Conservation (phyloP, 30 jellyfish, hydroid and myxozoan species). For the Hydra vulgaris region DNA sequence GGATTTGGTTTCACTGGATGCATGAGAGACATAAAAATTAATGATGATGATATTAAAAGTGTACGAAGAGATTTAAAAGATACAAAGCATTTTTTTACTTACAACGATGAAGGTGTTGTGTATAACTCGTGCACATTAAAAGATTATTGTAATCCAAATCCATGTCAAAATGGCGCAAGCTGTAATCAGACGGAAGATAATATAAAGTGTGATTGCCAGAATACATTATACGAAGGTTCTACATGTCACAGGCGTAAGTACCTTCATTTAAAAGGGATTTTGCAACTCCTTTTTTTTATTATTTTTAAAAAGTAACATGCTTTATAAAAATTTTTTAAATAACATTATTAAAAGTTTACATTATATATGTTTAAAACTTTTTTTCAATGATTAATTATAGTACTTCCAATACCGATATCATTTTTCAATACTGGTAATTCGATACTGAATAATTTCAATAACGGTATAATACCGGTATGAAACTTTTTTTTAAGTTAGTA, state of each 20-base stretch:
- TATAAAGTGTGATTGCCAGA: slow-evolving; percentile 85
- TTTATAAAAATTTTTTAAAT: no score
- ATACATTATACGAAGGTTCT: slow-evolving; percentile 81
- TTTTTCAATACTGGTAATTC: no score
- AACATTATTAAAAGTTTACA: no score
- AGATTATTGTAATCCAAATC: slow-evolving; percentile 97
- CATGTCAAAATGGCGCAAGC: slow-evolving; percentile 93
- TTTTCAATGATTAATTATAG: no score
- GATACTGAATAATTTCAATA: no score
- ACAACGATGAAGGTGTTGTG: slow-evolving; percentile 45
- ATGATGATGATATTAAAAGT: slow-evolving; percentile 43
- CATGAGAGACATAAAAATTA: slow-evolving; percentile 77
- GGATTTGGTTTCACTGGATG: slow-evolving; percentile 99
- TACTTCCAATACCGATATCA: no score
- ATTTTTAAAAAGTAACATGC: no score
- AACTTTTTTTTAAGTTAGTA: no score
- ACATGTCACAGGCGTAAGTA: slow-evolving; percentile 82
- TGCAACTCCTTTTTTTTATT: no score
- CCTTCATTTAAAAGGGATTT: no score
- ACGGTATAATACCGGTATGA: no score
- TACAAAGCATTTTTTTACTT: slow-evolving; percentile 26
- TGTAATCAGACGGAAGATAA: slow-evolving; percentile 92
- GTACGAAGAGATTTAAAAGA: slow-evolving; percentile 19
- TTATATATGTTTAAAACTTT: no score
- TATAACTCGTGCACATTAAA: slow-evolving; percentile 63